phyloP scores from a whole-genome alignment of 2,797 vertebrate species.

The Coregonus ussuriensis region DNA sequence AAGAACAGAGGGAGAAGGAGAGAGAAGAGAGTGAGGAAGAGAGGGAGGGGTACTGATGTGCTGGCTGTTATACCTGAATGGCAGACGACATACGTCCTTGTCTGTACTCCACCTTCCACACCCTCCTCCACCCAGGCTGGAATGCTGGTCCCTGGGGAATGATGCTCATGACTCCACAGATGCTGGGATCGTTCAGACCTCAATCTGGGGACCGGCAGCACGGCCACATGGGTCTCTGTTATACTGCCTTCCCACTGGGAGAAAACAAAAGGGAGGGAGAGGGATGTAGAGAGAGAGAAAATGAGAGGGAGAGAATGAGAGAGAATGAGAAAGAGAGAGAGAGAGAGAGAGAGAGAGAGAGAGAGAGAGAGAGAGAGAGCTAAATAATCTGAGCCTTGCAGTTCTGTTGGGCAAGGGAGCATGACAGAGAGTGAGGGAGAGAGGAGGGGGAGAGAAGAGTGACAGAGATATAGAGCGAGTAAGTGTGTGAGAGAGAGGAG shows the following conservation, averaged over 20 bases:
- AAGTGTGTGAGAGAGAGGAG: conserved; percentile 42
- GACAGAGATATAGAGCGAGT: conserved; percentile 34
- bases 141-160: conserved; percentile 23
- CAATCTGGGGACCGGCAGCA: conserved; percentile 33
- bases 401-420: conserved; percentile 38
- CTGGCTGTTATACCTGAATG: not conserved
- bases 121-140: conserved; percentile 17
- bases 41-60: no score
- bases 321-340: not conserved
- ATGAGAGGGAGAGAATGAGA: conserved; percentile 20
- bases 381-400: conserved; percentile 56
- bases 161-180: conserved; percentile 4
- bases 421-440: conserved; percentile 27
- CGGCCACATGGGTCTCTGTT: conserved; percentile 34
- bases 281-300: conserved; percentile 19
- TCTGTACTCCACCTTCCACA: not conserved
- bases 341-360: conserved; percentile 20
- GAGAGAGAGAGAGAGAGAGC: conserved; percentile 31
- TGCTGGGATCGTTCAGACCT: conserved; percentile 28
- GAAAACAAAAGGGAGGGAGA: conserved; percentile 9
- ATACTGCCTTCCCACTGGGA: conserved; percentile 11
- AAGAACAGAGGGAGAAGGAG: not conserved
- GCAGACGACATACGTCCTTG: conserved; percentile 11
- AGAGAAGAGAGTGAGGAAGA: no score
- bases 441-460: conserved; percentile 7